These are phyloP conservation scores for Andrena cerasifolii DNA, from an alignment of 1,140 invertebrate genomes.

Conservation along the genomic window DNA sequence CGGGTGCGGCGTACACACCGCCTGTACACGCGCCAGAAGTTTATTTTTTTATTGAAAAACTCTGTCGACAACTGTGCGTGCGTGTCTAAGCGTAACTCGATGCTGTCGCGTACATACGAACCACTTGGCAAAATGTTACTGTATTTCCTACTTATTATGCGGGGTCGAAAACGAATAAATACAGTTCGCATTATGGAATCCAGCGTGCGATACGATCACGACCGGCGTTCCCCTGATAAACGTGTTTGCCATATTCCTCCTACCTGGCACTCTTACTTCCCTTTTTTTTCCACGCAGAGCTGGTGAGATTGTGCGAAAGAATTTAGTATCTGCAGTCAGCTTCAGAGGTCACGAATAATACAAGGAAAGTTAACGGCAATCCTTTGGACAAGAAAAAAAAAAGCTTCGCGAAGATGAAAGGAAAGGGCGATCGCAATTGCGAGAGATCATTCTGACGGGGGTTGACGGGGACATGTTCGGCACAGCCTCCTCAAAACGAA, in stretches of 20 bases:
- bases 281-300: background rate
- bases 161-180: conserved; percentile 37
- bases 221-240: background rate
- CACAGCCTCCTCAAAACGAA: background rate
- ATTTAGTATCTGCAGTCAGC: background rate
- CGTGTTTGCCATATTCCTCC: background rate
- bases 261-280: no score
- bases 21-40: background rate
- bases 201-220: background rate
- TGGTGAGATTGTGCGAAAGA: background rate
- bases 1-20: no score
- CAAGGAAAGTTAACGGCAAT: no score
- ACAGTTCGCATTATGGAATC: conserved; percentile 28
- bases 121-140: conserved; percentile 21
- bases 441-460: conserved; percentile 57
- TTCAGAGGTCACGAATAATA: background rate
- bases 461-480: conserved; percentile 5
- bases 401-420: conserved; percentile 3
- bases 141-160: conserved; percentile 46
- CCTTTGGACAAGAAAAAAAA: background rate
- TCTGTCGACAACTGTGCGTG: background rate
- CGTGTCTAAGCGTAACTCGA: conserved; percentile 12
- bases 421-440: conserved; percentile 54
- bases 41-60: background rate
- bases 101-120: conserved; percentile 5